Conservation (phyloP, 2,113 vertebrate species). For the Cranoglanis bouderius region DNA sequence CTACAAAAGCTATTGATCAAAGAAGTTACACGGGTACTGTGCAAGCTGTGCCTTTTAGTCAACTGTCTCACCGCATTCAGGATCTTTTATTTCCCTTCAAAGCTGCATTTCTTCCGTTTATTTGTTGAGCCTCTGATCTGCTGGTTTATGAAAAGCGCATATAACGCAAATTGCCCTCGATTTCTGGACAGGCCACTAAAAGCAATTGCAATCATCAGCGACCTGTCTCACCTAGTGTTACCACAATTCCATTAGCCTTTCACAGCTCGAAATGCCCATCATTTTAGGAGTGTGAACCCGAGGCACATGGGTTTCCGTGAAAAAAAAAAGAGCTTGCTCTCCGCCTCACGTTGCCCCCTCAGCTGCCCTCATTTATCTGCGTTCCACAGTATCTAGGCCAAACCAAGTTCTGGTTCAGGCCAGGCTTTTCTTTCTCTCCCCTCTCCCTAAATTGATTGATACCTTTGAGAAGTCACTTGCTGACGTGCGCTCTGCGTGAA, state of each 20-base stretch:
- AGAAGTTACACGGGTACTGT: conserved; percentile 14
- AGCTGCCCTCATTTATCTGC: not conserved
- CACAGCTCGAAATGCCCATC: conserved; percentile 35
- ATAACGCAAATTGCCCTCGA: conserved; percentile 25
- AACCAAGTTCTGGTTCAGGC: conserved; percentile 13
- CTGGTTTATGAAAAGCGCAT: conserved; percentile 4
- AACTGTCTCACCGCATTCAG: conserved; percentile 8
- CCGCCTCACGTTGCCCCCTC: not conserved
- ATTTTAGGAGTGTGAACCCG: not conserved
- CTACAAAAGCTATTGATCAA: conserved; percentile 42
- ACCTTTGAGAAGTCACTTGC: conserved; percentile 49
- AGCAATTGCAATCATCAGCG: conserved; percentile 34
- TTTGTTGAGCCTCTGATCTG: conserved; percentile 22
- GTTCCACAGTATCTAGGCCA: not conserved
- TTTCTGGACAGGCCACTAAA: conserved; percentile 39
- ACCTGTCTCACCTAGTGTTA: conserved; percentile 40
- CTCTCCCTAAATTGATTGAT: conserved; percentile 41
- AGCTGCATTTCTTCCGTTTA: conserved; percentile 7
- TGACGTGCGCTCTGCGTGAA: conserved; percentile 49
- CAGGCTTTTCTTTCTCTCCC: conserved; percentile 33
- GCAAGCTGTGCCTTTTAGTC: conserved; percentile 27
- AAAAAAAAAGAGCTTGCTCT: not conserved
- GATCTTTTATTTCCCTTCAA: conserved; percentile 34
- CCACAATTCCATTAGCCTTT: conserved; percentile 43
- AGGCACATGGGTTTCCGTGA: not conserved